Evolutionary conservation across 2,113 vertebrate species (phyloP), one percentile per base, ranked within the genome.

Genomic region (Tachycineta bicolor): DNA sequence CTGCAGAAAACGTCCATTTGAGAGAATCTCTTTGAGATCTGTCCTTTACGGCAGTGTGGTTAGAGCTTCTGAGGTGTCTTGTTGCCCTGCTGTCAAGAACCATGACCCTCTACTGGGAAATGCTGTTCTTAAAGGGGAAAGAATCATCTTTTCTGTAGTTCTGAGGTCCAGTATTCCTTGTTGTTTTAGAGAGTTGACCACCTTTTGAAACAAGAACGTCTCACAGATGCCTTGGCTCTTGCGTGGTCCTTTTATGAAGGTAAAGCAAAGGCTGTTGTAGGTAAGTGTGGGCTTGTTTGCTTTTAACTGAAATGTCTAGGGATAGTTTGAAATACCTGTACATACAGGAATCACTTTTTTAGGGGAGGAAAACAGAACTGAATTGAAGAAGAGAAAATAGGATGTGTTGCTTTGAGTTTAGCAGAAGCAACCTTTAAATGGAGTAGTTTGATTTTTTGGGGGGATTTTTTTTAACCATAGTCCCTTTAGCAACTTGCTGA

Each of bases 241-340:
- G 99, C 99, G 28, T 99, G 99, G 99, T 99, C 99, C 41, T 99
- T 99, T 94, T 98, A 99, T 60, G 99, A 99, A 95, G 99, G 99
- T 84, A 99, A 99, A 78, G 99, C 99, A 50, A 99, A 99, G 94
- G 99, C 99, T 85, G 99, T 99, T 50, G 98, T 99, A 69, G 99
- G 99, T 99, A 96, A 97, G 99, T 98, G 64, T 68, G 22, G 37
- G 3, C 41, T 60, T 67, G 6, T 31, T 53, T 31, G 2, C 22
- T 55, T 71, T 12, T 56, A 69, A 50, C 15, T 94, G 31, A 77
- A 76, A 67, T 21, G 6, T 16, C 14, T 31, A 39, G 77, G 47
- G 13, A 44, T 68, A 25, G 18, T 53, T 92, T 90, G 29, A 82
- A 81, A 58, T 22, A 31, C 53, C 1, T 69, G 18, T 17, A 24